These are phyloP conservation scores for Corella eumyota DNA, from an alignment of 23 tunicate species.

Conservation along the genomic window DNA sequence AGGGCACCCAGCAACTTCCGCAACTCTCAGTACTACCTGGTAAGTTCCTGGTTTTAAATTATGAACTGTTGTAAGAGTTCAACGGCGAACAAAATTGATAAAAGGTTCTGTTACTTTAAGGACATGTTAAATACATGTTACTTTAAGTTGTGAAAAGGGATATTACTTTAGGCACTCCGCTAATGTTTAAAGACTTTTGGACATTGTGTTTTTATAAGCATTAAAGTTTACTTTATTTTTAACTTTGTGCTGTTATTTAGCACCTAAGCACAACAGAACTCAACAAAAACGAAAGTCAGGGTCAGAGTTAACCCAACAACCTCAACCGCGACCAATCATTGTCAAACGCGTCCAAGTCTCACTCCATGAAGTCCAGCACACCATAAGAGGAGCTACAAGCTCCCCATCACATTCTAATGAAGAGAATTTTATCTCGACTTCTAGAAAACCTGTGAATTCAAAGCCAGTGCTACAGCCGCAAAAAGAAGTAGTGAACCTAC, in stretches of 20 bases:
- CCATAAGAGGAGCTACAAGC: constrained; percentile 6
- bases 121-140: too few relatives aligned
- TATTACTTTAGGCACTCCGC: too few relatives aligned
- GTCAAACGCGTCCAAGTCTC: constrained; percentile 49
- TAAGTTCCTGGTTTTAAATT: too few relatives aligned
- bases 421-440: constrained; percentile 20
- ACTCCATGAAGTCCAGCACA: constrained; percentile 29
- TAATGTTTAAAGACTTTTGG: background rate
- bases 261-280: constrained; percentile 39
- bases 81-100: too few relatives aligned
- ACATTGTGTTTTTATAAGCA: too few relatives aligned
- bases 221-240: background rate
- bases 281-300: constrained; percentile 4
- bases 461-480: background rate
- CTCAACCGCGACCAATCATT: constrained; percentile 25
- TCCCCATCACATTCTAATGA: constrained; percentile 13
- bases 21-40: constrained; percentile 57
- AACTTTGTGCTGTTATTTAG: constrained; percentile 13
- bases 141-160: too few relatives aligned
- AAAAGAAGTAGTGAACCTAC: constrained; percentile 9
- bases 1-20: constrained; percentile 34
- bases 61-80: too few relatives aligned
- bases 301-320: background rate
- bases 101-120: too few relatives aligned
- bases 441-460: background rate